Base-by-base conservation (phyloP, 2,113 vertebrate species). In the Oncorhynchus mykiss region DNA sequence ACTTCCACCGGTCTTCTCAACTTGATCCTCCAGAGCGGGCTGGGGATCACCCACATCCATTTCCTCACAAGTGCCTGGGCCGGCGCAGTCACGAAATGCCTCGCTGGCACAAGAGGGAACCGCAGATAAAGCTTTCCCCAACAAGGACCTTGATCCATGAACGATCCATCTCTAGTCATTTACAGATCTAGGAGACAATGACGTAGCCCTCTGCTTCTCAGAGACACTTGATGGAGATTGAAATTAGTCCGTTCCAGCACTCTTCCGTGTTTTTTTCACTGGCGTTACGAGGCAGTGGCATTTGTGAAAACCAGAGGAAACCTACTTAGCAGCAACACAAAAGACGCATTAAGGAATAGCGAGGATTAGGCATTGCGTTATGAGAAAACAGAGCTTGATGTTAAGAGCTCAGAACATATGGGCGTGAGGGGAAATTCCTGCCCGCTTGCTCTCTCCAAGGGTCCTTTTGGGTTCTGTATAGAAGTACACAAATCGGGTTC, bases 391-490 rank as follows among this genome's bases (percentile, higher is more conserved):
- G 34, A 75, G 73, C 2, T 57, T 66, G 49, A 69, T 70, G 74
- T 77, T 77, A 85, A 77, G 60, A 67, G 75, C 74, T 82, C 65
- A 82, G 66, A 75, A 75, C 82, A 65, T n/a, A 81, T 68, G 60
- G 49, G 76, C 49, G 71, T 68, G 34, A 77, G 72, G 81, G 77
- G 87, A 84, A 90, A 87, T 87, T 88, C 81, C 88, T 75, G 48
- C 62, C 79, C 75, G 72, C 78, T 73, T 84, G 80, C 74, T 70
- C n/a, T 72, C 75, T 79, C 69, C n/a, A 22, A 62, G 59, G 59
- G 59, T 62, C 59, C 59, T 24, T 62, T 8, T 62, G n/a, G 54
- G 16, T 57, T 57, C 13, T 14, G 54, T 57, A 20, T 57, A 57
- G 39, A 12, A 45, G 39, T 11, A 45, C 39, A 45, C 2, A 45